A percentile compares a stretch with the other conserved stretches of the same genome.
Evolutionary conservation across 2,113 vertebrate species (phyloP).

Genomic region (Heterotilapia buettikoferi): DNA sequence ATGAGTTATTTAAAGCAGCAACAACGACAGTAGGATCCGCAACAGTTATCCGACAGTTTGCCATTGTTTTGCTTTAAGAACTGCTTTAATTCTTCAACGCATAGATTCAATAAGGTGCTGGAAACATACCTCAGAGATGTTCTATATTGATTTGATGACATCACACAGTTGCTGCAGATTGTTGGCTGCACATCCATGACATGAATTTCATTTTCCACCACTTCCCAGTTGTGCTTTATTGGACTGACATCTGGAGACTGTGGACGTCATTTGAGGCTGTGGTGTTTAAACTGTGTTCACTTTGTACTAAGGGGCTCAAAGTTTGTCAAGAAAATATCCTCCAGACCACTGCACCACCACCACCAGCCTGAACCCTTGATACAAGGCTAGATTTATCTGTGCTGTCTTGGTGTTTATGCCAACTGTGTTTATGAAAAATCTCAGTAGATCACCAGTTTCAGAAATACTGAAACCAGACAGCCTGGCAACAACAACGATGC

Average conservation of each 20-base stretch:
- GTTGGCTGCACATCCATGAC: background rate
- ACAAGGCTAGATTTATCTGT: background rate
- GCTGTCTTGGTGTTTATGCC: background rate
- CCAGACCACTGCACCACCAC: background rate
- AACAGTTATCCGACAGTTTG: background rate
- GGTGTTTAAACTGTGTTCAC: background rate
- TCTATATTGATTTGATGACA: background rate
- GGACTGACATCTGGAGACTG: background rate
- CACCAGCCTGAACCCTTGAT: background rate
- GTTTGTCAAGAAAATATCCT: background rate
- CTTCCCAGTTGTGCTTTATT: background rate
- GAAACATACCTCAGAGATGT: background rate
- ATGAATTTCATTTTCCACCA: background rate
- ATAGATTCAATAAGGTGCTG: background rate
- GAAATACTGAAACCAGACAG: background rate
- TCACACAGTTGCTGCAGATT: background rate
- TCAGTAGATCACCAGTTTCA: background rate
- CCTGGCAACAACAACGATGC: background rate
- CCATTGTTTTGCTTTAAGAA: background rate
- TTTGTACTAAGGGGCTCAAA: background rate
- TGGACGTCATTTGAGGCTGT: background rate
- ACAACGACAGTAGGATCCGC: background rate
- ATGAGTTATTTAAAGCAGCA: background rate
- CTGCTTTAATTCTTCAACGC: background rate
- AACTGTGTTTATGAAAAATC: background rate